These are phyloP conservation scores for Erannis defoliaria DNA, from an alignment of 2,888 invertebrate genomes.

Conservation along the genomic window DNA sequence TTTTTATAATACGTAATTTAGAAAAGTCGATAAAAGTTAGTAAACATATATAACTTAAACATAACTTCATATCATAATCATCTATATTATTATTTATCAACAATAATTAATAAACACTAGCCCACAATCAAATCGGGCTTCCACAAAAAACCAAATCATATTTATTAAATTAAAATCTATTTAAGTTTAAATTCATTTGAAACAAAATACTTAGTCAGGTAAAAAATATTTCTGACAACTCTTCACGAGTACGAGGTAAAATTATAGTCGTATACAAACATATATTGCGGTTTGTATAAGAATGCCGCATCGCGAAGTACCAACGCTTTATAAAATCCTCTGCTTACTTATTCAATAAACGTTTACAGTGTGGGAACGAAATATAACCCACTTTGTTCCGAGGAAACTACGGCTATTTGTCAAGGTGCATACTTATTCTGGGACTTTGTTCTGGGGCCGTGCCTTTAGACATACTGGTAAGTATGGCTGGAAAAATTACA, in stretches of 20 bases:
- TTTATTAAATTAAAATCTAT: too few relatives aligned
- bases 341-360: constrained; percentile 81
- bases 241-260: not conserved
- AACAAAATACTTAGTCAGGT: too few relatives aligned
- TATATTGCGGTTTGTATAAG: constrained; percentile 44
- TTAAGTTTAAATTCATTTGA: too few relatives aligned
- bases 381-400: constrained; percentile 79
- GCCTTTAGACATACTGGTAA: constrained; percentile 49
- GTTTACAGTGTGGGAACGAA: constrained; percentile 79
- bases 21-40: too few relatives aligned
- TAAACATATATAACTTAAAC: too few relatives aligned
- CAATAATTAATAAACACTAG: too few relatives aligned
- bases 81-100: too few relatives aligned
- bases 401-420: constrained; percentile 79
- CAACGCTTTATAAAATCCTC: constrained; percentile 67
- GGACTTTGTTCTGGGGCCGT: constrained; percentile 67
- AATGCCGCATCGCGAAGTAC: constrained; percentile 52
- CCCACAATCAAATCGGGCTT: too few relatives aligned
- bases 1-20: too few relatives aligned
- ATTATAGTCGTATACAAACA: constrained; percentile 45
- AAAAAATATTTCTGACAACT: not conserved
- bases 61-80: too few relatives aligned
- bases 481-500: constrained; percentile 5
- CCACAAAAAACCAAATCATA: too few relatives aligned
- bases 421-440: constrained; percentile 75